phyloP scores from a whole-genome alignment of 2,113 vertebrate species.

The Pomatostomus ruficeps region DNA sequence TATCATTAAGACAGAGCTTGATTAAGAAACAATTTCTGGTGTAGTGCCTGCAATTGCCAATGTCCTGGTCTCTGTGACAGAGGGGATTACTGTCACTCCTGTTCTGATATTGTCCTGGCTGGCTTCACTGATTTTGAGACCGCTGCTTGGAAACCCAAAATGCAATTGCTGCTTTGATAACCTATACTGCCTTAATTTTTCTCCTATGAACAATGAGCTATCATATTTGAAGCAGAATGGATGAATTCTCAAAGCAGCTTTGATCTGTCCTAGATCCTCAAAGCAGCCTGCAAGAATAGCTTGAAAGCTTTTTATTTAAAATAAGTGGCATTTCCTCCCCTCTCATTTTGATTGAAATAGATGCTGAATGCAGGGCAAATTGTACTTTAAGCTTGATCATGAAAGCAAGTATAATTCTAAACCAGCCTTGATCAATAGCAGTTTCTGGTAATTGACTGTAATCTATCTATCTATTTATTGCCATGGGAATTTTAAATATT shows the following conservation, averaged over 20 bases:
- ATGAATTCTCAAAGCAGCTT: conserved; percentile 63
- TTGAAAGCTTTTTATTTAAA: conserved; percentile 68
- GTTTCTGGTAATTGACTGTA: conserved; percentile 30
- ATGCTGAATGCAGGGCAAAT: conserved; percentile 56
- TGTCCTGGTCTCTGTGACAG: background rate
- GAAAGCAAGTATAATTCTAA: conserved; percentile 14
- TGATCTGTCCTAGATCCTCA: conserved; percentile 58
- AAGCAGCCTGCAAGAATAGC: conserved; percentile 52
- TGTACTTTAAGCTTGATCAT: conserved; percentile 15
- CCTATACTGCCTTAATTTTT: background rate
- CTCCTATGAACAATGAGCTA: conserved; percentile 4
- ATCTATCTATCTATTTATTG: conserved; percentile 16
- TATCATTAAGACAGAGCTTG: background rate
- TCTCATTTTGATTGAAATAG: conserved; percentile 65
- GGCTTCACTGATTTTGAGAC: background rate
- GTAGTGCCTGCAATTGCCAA: background rate
- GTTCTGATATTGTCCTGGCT: conserved; percentile 16
- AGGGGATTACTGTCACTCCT: background rate
- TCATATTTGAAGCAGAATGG: conserved; percentile 27
- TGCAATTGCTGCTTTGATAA: conserved; percentile 17
- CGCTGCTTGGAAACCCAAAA: background rate
- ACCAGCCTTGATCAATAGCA: conserved; percentile 48
- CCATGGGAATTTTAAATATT: background rate
- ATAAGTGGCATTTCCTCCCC: conserved; percentile 52
- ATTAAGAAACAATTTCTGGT: background rate